phyloP scores from a whole-genome alignment of 2,113 vertebrate genomes.

The Callorhinus ursinus region DNA sequence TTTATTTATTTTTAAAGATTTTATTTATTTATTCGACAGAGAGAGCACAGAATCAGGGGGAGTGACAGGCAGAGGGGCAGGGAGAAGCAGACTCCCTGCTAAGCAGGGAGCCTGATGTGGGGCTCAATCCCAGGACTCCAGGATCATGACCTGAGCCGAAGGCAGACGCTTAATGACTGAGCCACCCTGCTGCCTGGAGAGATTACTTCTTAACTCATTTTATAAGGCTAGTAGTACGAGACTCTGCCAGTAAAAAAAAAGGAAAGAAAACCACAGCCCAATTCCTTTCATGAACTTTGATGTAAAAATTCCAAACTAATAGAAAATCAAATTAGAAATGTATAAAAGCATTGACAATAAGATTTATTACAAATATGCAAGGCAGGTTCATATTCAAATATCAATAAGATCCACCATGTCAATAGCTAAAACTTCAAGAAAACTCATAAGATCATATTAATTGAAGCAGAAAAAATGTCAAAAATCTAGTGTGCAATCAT shows the following conservation, averaged over 20 bases:
- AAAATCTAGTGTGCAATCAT: background rate
- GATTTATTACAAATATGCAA: background rate
- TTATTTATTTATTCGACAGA: too few species aligned
- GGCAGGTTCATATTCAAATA: background rate
- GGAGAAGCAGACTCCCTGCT: too few species aligned
- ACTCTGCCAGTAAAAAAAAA: background rate
- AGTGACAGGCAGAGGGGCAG: too few species aligned
- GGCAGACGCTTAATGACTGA: too few species aligned
- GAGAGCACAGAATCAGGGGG: too few species aligned
- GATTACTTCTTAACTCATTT: background rate
- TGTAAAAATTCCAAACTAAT: constrained; percentile 19
- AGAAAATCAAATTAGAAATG: background rate
- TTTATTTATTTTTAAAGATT: too few species aligned
- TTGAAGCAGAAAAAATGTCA: background rate
- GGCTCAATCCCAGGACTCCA: too few species aligned
- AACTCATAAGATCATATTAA: background rate
- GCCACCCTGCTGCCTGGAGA: too few species aligned
- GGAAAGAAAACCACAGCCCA: background rate
- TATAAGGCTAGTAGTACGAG: background rate
- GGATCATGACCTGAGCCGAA: too few species aligned
- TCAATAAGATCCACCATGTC: background rate
- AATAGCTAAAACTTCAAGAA: constrained; percentile 5
- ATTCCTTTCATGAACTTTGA: background rate
- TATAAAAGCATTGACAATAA: constrained; percentile 6
- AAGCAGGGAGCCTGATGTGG: too few species aligned